Base-by-base conservation (phyloP, 2,888 invertebrate genomes). In the Eremobia ochroleuca region DNA sequence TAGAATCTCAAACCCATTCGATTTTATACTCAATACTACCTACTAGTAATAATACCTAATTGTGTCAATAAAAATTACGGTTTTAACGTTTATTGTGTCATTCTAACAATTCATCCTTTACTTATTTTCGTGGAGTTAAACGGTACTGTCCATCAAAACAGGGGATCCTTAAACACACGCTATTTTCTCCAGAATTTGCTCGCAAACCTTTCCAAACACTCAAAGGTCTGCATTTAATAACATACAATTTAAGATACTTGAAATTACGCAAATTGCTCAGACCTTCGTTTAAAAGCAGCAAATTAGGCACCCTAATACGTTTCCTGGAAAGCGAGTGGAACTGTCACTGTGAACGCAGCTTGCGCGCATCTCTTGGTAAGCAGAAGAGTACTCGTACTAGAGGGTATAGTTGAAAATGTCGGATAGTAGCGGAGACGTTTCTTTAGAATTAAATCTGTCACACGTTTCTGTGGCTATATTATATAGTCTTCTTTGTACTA, bases 231-330 rank as follows among this genome's bases (percentile, higher is more conserved):
- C 58, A 55, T 68, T 58, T 86, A 80, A 80, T 85, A 76, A 71
- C 69, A 73, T 79, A 82, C 49, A 87, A 87, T 86, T 87, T 76
- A 61, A 65, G 46, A 77, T 62, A 79, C 79, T 81, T 79, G 21
- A 73, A 82, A 86, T 87, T 85, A 79, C 72, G 77, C 59, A 85
- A 77, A 83, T 87, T 81, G 66, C 71, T 34, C 52, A 52, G 55
- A 62, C 55, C 79, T 69, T 52, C 69, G 66, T 83, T 68, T 77
- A 68, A 85, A 79, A 69, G 55, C 66, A 28, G 70, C 62, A 83
- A 87, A 81, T 87, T 85, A 77, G 76, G 73, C 46, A 55, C 64
- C 76, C 69, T 79, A 65, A 78, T 76, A 37, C 46, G 59, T 68
- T 78, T 87, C 86, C 73, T 59, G 79, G 86, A 85, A 82, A 58